Base-by-base conservation (phyloP, 2,888 invertebrate genomes). In the Podabrus alpinus region DNA sequence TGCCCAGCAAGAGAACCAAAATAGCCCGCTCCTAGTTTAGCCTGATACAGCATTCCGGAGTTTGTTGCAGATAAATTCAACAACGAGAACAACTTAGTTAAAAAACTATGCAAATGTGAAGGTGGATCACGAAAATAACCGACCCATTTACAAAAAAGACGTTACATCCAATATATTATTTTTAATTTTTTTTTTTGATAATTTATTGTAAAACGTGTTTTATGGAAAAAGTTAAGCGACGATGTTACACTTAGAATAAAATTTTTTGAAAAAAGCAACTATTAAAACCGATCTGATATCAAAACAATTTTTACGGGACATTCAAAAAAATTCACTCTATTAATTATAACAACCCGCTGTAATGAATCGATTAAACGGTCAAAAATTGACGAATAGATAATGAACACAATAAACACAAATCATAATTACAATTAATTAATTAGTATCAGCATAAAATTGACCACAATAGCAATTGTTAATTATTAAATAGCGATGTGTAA, bases 11-110 rank as follows among this genome's bases (percentile, higher is more conserved):
- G 45, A 67, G 68, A 66, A 77, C 81, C 17, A 79, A 83, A 83
- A 83, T 83, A 83, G 76, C 80, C 71, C 82, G 79, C 82, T 83
- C 83, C 83, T 81, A 82, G 82, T 83, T 83, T 83, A 83, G 83
- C 76, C 81, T 80, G 83, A 79, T 64, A 60, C 71, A 78, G 76
- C 80, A 81, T 81, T 81, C 81, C 81, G 71, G 75, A 24, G 72
- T 70, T 62, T 67, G 71, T 71, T 61, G 72, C 72, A 71, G 69
- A 77, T 75, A 75, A 72, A 75, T 73, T 68, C 61, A 71, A 72
- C 45, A 59, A 59, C 61, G 71, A 69, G 19, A 68, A 59, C 67
- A 70, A 45, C 71, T 64, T 76, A 71, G 68, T 17, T 9, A 19
- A 76, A 76, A 77, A 75, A 72, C 73, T 73, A 72, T 71, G 69